Conservation (phyloP, 2,113 vertebrate genomes). For the Rana temporaria region DNA sequence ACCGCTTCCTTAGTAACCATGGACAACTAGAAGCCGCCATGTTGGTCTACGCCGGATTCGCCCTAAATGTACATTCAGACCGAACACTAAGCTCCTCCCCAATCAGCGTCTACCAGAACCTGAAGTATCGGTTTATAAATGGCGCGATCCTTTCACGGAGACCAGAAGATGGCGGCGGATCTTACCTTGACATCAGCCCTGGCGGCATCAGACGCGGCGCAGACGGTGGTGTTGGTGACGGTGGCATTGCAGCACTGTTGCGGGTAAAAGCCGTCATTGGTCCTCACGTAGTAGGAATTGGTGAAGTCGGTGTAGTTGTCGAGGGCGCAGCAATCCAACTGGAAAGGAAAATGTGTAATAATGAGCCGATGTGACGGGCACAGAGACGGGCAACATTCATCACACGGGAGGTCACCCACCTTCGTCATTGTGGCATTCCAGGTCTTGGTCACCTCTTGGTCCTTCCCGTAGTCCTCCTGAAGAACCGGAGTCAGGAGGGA, state of each 20-base stretch:
- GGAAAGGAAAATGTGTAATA: neutral
- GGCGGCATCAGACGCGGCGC: neutral
- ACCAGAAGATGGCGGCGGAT: neutral
- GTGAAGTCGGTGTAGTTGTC: conserved; percentile 87
- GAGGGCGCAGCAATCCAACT: conserved; percentile 91
- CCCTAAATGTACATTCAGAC: no score
- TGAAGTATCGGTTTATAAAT: no score
- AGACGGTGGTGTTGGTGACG: fast-evolving
- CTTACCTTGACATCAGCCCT: neutral
- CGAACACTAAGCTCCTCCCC: no score
- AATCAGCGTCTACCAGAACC: no score
- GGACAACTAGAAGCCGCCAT: no score
- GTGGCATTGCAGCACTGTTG: conserved; percentile 70
- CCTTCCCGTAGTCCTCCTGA: conserved; percentile 73
- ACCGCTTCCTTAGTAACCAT: no score
- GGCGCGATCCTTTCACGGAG: no score
- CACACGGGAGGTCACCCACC: conserved; percentile 65
- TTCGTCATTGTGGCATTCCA: conserved; percentile 87
- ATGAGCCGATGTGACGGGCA: neutral
- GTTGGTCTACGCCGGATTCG: no score
- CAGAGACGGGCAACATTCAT: neutral
- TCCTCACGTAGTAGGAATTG: conserved; percentile 61
- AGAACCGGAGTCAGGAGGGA: conserved; percentile 70
- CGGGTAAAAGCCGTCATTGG: conserved; percentile 56
- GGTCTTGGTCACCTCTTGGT: conserved; percentile 69